Evolutionary conservation across 2,113 vertebrate genomes (phyloP).

Genomic region (Pelobates fuscus): DNA sequence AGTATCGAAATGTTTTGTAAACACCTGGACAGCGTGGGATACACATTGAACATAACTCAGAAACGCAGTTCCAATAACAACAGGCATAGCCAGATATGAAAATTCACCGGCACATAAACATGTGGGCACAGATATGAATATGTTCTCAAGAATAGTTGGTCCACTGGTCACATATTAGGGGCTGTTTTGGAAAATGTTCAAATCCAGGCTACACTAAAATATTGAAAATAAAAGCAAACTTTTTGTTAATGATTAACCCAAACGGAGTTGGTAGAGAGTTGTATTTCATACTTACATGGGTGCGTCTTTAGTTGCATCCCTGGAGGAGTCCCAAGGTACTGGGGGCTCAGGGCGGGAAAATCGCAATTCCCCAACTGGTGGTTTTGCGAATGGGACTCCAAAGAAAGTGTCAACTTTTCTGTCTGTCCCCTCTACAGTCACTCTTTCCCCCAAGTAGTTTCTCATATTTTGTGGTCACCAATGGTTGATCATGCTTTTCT

Average conservation of each 20-base stretch:
- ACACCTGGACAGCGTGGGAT: neutral
- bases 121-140: no score
- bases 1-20: neutral
- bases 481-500: neutral
- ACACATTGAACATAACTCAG: no score
- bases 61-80: no score
- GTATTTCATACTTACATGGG: constrained; percentile 66
- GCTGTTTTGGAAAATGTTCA: no score
- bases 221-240: no score
- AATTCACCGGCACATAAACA: no score
- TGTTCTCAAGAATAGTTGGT: no score
- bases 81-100: no score
- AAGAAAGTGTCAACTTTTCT: neutral
- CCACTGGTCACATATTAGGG: no score
- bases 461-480: constrained; percentile 12
- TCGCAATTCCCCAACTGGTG: constrained; percentile 60
- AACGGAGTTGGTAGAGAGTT: no score
- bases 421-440: neutral
- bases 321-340: constrained; percentile 75
- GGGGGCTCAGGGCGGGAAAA: constrained; percentile 74
- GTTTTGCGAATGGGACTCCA: constrained; percentile 5
- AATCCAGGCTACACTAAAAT: no score
- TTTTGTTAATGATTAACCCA: no score
- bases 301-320: constrained; percentile 73
- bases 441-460: neutral